Evolutionary conservation across 2,888 invertebrate species (phyloP), one percentile per base, ranked within the genome.

Genomic region (Myopa tessellatipennis): DNA sequence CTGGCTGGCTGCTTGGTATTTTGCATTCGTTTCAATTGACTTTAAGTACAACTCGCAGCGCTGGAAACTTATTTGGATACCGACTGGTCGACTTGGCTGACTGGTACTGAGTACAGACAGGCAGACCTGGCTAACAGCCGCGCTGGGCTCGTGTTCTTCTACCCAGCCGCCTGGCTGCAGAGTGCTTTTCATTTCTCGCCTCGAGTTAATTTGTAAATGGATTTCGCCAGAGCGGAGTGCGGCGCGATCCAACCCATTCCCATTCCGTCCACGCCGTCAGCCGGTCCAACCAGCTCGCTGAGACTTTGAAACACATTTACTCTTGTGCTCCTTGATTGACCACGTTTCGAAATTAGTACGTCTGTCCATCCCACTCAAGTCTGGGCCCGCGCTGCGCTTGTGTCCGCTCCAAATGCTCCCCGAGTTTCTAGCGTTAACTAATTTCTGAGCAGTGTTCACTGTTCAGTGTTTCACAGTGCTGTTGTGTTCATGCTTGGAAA

Each of bases 191-290:
- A 76, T 76, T 76, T 76, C 83, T 85, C 83, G 85, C 85, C 85
- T 60, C 81, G 81, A 85, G 86, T 86, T 85, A 85, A 85, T 85
- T 85, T 86, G 85, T 85, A 85, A 85, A 85, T 85, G 83, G 83
- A 81, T 34, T 65, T 38, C 16, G 36, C 8, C 65, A 12, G 65
- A 12, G 14, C 65, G 65, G 10, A 70, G 34, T 18, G 45, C 10
- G 3, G 8, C 69, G 34, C 26, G 18, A 45, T 45, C 10, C 45
- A 40, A 68, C 18, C 38, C 38, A 38, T 45, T 38, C 70, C 8
- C 67, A 38, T 14, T 10, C 50, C 50, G 69, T 8, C 26, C 45
- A 14, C 40, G 45, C 61, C 10, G 50, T 38, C 61, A 12, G 18
- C 10, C 61, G 60, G n/a, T 14, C 40, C 69, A 16, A 58, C 38